phyloP scores from a whole-genome alignment of 2,797 vertebrate genomes.

The Pangasius sanitwongsei region DNA sequence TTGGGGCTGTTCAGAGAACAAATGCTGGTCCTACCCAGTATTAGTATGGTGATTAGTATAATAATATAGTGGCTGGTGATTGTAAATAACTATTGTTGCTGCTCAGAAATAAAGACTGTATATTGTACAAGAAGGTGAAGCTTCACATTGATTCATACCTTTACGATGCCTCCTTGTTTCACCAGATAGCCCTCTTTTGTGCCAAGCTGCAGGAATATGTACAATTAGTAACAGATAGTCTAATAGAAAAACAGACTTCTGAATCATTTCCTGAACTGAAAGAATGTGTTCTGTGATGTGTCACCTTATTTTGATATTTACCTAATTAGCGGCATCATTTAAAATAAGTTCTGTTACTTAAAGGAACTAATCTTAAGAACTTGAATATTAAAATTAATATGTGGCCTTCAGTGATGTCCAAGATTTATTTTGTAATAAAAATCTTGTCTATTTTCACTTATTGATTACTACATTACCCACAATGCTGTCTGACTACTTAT shows the following conservation, averaged over 20 bases:
- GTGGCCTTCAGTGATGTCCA: not conserved
- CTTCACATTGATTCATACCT: constrained; percentile 73
- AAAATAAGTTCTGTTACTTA: not conserved
- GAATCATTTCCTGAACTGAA: not conserved
- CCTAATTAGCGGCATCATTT: not conserved
- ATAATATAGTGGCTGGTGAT: not conserved
- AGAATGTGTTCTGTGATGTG: not conserved
- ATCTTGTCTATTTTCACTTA: not conserved
- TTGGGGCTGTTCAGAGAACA: not conserved
- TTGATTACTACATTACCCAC: not conserved
- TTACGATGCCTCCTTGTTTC: constrained; percentile 92
- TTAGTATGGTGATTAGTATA: not conserved
- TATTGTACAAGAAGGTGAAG: not conserved
- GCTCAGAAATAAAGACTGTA: not conserved
- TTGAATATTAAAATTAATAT: not conserved
- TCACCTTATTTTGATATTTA: not conserved
- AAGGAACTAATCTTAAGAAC: not conserved
- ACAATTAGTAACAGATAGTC: not conserved
- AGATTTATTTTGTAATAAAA: not conserved
- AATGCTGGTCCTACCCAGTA: not conserved
- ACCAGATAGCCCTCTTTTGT: constrained; percentile 95
- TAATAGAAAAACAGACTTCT: not conserved
- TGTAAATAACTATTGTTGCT: not conserved
- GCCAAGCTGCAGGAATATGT: constrained; percentile 80
- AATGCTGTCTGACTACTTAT: not conserved